Percentiles rank a stretch among this genome's conserved stretches.
Evolutionary conservation across 2,113 vertebrate species (phyloP).

Genomic region (Melanotaenia duboulayi): DNA sequence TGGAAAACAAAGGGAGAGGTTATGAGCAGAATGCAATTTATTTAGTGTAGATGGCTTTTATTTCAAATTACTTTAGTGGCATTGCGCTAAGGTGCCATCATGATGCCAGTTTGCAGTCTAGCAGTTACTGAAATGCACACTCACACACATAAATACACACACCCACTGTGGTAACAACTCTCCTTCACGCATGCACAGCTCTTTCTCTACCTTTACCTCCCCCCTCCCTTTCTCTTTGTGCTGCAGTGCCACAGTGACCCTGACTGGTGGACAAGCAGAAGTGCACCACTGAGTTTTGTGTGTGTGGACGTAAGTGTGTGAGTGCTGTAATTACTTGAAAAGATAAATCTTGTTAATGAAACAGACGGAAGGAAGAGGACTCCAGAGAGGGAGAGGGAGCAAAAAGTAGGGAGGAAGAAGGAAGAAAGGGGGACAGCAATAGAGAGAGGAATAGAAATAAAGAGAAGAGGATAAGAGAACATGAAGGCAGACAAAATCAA

Average conservation of each 20-base stretch:
- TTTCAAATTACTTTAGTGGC: conserved; percentile 40
- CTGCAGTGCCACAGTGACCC: conserved; percentile 59
- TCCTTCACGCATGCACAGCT: background rate
- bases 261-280: conserved; percentile 50
- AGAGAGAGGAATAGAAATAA: background rate
- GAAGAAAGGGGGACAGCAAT: conserved; percentile 21
- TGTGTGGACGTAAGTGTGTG: conserved; percentile 18
- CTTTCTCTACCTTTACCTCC: background rate
- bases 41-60: conserved; percentile 16
- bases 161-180: conserved; percentile 6
- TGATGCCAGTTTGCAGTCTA: conserved; percentile 14
- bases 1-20: conserved; percentile 28
- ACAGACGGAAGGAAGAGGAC: conserved; percentile 68
- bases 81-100: background rate
- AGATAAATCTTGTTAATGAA: conserved; percentile 76
- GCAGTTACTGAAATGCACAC: conserved; percentile 20
- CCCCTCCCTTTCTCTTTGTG: background rate
- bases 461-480: conserved; percentile 19
- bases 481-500: conserved; percentile 1
- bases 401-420: conserved; percentile 47
- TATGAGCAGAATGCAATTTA: conserved; percentile 22
- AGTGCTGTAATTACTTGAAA: conserved; percentile 68
- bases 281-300: conserved; percentile 23
- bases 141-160: background rate
- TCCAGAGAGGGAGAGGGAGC: conserved; percentile 54